Evolutionary conservation across 2,113 vertebrate species (phyloP), one percentile per base, ranked within the genome.

Genomic region (Cochlearius cochlearius): DNA sequence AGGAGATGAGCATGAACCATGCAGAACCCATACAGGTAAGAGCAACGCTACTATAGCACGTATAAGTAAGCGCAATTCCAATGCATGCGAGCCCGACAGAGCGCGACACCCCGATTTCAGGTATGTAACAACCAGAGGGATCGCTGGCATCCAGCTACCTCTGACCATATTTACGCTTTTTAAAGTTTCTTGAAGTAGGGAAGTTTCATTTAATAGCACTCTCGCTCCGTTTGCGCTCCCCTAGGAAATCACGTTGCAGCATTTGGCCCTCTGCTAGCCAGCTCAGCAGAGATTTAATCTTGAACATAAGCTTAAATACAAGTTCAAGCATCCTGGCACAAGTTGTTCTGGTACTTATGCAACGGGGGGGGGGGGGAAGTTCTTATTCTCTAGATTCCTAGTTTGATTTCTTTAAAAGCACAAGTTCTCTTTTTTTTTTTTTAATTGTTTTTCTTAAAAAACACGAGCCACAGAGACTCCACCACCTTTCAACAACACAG

Each of bases 341-440:
- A 30, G 2, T 39, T 2, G 0, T 6, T 21, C 39, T 5, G 53
- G 23, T 34, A 43, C 36, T 80, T 27, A 11, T 0, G 8, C 41
- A 91, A 73, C 9, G 1, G 9, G 3, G 30, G 4, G 0, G 0
- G 4, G 2, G 2, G 25, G 16, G 13, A n/a, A n/a, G 22, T 4
- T 17, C 2, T 7, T 8, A 14, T 67, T 56, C 32, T 47, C 18
- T 19, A 17, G 25, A 15, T 45, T 85, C 62, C 55, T 9, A 29
- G 12, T 39, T 9, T 2, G 11, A 29, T 50, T 79, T 30, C 64
- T 32, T 27, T 49, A 38, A 71, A 76, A 55, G 58, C 49, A 32
- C 6, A 11, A 32, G 9, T 23, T 39, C 20, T 22, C 6, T 7
- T 11, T 9, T 27, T 11, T 4, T 8, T 18, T 21, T 11, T n/a